Conservation (phyloP, 2,797 vertebrate species). For the Petrocephalus schoutedeni region DNA sequence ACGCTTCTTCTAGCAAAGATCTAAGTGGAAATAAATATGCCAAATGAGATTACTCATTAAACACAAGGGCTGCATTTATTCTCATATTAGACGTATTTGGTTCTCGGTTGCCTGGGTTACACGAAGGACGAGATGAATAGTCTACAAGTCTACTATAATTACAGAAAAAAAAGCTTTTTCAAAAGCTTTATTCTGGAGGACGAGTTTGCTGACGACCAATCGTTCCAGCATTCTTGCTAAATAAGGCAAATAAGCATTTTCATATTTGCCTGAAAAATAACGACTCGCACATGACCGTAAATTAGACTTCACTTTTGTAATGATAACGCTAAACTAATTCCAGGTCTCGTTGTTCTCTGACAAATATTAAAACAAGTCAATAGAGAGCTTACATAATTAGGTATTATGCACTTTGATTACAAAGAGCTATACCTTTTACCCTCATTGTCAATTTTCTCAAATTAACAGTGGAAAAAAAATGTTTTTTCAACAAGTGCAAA, state of each 20-base stretch:
- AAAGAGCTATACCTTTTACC: background rate
- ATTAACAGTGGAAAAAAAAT: background rate
- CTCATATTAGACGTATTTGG: conserved; percentile 52
- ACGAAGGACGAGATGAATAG: conserved; percentile 53
- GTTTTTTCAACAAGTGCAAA: background rate
- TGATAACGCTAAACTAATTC: background rate
- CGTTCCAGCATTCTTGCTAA: background rate
- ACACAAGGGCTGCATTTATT: conserved; percentile 60
- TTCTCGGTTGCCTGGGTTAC: conserved; percentile 61
- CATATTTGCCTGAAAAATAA: background rate
- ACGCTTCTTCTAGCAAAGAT: background rate
- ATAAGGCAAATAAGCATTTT: background rate
- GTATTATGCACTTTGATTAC: background rate
- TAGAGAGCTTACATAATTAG: background rate
- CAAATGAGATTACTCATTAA: conserved; percentile 55
- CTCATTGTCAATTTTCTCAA: background rate
- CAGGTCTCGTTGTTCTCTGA: background rate
- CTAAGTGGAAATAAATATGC: conserved; percentile 35
- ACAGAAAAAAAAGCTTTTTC: conserved; percentile 55
- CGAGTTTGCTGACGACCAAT: conserved; percentile 29
- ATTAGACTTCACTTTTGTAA: background rate
- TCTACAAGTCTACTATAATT: conserved; percentile 59
- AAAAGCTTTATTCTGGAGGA: conserved; percentile 60
- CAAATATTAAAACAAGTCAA: background rate
- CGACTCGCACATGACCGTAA: background rate